These are phyloP conservation scores for Philypnodon macrostomus DNA, from an alignment of 2,797 vertebrate species.

Conservation along the genomic window DNA sequence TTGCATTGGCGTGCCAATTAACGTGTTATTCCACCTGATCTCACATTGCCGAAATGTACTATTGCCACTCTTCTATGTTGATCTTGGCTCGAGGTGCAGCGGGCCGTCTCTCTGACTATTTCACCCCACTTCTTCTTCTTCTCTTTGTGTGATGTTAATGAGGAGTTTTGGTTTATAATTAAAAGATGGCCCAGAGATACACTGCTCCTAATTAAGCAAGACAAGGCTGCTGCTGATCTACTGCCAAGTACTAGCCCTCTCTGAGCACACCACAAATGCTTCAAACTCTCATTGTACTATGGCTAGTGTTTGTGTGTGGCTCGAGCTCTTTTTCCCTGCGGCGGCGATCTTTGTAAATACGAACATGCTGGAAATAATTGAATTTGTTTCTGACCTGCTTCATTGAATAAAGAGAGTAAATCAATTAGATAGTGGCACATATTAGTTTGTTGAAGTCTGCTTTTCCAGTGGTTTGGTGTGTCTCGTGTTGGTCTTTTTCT, in stretches of 20 bases:
- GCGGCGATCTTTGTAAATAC: slow-evolving; percentile 42
- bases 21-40: slow-evolving; percentile 31
- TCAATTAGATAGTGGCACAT: slow-evolving; percentile 31
- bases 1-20: too few relatives aligned
- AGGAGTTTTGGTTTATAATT: slow-evolving; percentile 75
- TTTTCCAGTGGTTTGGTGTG: slow-evolving; percentile 2
- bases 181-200: slow-evolving; percentile 75
- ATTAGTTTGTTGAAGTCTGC: slow-evolving; percentile 16
- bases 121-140: slow-evolving; percentile 48
- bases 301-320: slow-evolving; percentile 14
- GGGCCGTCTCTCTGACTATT: slow-evolving; percentile 49
- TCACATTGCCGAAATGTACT: not conserved
- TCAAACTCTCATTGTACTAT: slow-evolving; percentile 40
- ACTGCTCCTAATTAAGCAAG: slow-evolving; percentile 73
- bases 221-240: slow-evolving; percentile 59
- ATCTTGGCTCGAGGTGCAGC: slow-evolving; percentile 44
- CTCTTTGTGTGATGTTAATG: slow-evolving; percentile 73
- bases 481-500: slow-evolving; percentile 4
- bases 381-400: slow-evolving; percentile 33
- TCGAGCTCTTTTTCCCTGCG: slow-evolving; percentile 18
- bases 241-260: slow-evolving; percentile 57
- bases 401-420: slow-evolving; percentile 33
- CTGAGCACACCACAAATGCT: slow-evolving; percentile 47
- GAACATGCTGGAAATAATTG: slow-evolving; percentile 40
- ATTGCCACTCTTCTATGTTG: slow-evolving; percentile 38